Evolutionary conservation across 2,797 vertebrate species (phyloP).

Genomic region (Megaceryle alcyon): DNA sequence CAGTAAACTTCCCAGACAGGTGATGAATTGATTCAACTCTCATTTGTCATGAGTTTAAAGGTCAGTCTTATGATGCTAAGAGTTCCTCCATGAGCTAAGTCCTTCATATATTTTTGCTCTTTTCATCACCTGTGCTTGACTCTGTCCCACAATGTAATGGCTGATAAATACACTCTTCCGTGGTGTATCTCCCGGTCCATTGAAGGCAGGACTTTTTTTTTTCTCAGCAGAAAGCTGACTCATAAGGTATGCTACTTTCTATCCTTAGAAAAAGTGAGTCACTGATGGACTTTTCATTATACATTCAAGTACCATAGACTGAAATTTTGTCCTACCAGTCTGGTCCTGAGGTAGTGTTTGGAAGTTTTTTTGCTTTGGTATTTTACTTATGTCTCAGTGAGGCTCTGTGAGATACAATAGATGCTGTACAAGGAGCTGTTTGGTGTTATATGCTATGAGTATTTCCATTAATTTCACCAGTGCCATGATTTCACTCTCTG

Average conservation of each 20-base stretch:
- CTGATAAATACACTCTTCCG: slow-evolving; percentile 25
- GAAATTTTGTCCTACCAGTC: slow-evolving; percentile 40
- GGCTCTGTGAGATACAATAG: slow-evolving; percentile 2
- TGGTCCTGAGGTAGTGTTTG: slow-evolving; percentile 7
- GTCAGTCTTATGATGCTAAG: neutral
- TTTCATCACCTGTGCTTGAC: neutral
- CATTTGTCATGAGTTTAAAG: slow-evolving; percentile 42
- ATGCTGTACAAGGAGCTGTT: neutral
- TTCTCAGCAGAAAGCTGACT: slow-evolving; percentile 55
- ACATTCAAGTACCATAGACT: slow-evolving; percentile 20
- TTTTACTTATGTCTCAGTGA: slow-evolving; percentile 31
- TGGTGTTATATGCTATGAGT: neutral
- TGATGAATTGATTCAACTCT: neutral
- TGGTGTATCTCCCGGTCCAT: neutral
- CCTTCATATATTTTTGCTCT: slow-evolving; percentile 31
- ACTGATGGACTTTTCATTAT: slow-evolving; percentile 70
- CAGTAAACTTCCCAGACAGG: neutral
- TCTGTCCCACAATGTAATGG: slow-evolving; percentile 6
- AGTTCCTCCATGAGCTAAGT: slow-evolving; percentile 4
- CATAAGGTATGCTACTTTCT: slow-evolving; percentile 56
- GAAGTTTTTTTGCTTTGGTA: slow-evolving; percentile 29
- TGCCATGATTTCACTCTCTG: neutral
- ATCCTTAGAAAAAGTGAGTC: slow-evolving; percentile 66
- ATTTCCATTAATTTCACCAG: neutral
- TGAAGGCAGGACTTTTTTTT: slow-evolving; percentile 46